Percentiles rank a stretch among this genome's conserved stretches.
These are phyloP conservation scores for Furnarius figulus DNA, from an alignment of 2,113 vertebrate genomes.

Conservation along the genomic window DNA sequence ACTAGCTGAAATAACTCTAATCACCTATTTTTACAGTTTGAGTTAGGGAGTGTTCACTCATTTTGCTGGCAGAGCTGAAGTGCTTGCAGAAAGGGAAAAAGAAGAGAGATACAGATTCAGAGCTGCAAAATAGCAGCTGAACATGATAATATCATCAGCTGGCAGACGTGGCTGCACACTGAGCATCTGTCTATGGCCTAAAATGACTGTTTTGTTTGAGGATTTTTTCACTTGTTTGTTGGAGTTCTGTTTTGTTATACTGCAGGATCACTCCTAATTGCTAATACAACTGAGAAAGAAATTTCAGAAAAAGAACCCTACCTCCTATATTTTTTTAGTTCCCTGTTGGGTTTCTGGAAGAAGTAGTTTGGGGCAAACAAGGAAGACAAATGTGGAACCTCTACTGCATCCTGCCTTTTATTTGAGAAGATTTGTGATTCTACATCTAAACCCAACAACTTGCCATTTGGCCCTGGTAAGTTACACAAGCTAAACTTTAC, in stretches of 20 bases:
- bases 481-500: not conserved
- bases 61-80: not conserved
- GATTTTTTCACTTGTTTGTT: not conserved
- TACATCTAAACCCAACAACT: not conserved
- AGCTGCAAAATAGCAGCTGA: not conserved
- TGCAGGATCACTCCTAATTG: not conserved
- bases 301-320: not conserved
- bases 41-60: not conserved
- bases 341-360: not conserved
- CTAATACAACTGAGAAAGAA: not conserved
- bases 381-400: not conserved
- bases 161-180: not conserved
- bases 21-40: constrained; percentile 19
- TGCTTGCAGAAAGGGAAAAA: not conserved
- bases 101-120: not conserved
- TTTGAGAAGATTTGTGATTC: not conserved
- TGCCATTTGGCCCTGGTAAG: not conserved
- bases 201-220: not conserved
- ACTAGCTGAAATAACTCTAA: constrained; percentile 11
- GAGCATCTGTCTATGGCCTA: not conserved
- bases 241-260: not conserved
- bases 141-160: not conserved
- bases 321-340: not conserved
- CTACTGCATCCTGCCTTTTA: not conserved
- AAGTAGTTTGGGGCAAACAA: not conserved